Conservation (phyloP, 2,888 invertebrate genomes). For the Suillia variegata region DNA sequence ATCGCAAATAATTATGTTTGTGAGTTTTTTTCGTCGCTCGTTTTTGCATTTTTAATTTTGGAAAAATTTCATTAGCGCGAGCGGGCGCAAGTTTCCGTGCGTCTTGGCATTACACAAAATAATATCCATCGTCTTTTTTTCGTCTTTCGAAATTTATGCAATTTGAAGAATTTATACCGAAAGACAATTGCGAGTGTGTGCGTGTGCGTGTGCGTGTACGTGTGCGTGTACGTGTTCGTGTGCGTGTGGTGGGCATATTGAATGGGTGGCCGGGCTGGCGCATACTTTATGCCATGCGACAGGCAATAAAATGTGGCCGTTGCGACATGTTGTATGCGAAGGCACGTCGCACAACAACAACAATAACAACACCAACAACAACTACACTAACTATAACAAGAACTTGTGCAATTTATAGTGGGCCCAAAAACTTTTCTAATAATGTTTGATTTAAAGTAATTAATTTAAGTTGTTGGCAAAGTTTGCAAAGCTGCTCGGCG, state of each 20-base stretch:
- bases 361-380: too few relatives aligned
- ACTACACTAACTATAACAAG: too few relatives aligned
- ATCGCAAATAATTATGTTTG: neutral
- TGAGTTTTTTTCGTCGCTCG: too few relatives aligned
- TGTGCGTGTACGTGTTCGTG: too few relatives aligned
- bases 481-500: too few relatives aligned
- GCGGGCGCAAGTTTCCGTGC: neutral
- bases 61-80: neutral
- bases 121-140: too few relatives aligned
- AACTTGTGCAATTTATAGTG: neutral
- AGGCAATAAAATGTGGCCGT: neutral
- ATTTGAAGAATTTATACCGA: neutral
- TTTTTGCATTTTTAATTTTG: neutral
- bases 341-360: too few relatives aligned
- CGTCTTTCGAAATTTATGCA: neutral
- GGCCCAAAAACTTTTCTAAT: neutral
- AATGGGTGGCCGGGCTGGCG: neutral
- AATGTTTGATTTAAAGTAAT: neutral
- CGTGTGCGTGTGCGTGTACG: too few relatives aligned
- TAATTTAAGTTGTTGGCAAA: too few relatives aligned
- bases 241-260: neutral
- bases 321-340: neutral
- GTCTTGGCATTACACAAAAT: neutral
- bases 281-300: neutral
- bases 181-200: neutral